Evolutionary conservation across 2,888 invertebrate species (phyloP), one percentile per base, ranked within the genome.

Genomic region (Drosophila falleni): DNA sequence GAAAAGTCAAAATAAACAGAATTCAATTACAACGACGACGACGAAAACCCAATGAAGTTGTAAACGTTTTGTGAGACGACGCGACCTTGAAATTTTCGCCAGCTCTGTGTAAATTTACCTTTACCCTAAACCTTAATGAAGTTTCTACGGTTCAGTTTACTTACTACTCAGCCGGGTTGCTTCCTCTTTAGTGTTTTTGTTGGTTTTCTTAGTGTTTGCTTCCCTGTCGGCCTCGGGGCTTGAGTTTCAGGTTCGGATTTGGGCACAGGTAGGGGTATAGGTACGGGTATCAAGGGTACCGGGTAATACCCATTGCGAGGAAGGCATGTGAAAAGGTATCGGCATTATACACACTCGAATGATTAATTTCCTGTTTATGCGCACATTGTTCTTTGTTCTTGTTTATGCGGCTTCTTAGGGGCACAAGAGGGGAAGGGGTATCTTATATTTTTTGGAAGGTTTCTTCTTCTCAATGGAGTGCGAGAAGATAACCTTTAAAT

Each of bases 341-440:
- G 74, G 78, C 69, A 66, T 51, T 66, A 73, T 68, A 72, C 71
- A 89, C 87, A 89, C 80, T 82, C 60, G 80, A 72, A 71, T 78
- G 80, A 86, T 79, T 88, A 89, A 86, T 88, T 88, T 90, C 89
- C 88, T 88, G 88, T 88, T 89, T 89, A 88, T 86, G 74, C 74
- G 70, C 67, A 86, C 49, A 59, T 81, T 35, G 55, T 44, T 71
- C 50, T 70, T 15, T 19, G 55, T 81, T 78, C 83, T 86, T 81
- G 66, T 69, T 87, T 87, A 68, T 84, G 87, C 61, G 85, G 85
- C 86, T 85, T 85, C 82, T 67, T 72, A 42, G 50, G 42, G 54
- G 42, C 56, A 58, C 44, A 35, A 3, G 39, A 46, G 37, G n/a
- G n/a, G 5, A 23, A 42, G 15, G 33, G n/a, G 44, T 26, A 15